Base-by-base conservation (phyloP, 2,797 vertebrate species). In the Orestias chungarensis region DNA sequence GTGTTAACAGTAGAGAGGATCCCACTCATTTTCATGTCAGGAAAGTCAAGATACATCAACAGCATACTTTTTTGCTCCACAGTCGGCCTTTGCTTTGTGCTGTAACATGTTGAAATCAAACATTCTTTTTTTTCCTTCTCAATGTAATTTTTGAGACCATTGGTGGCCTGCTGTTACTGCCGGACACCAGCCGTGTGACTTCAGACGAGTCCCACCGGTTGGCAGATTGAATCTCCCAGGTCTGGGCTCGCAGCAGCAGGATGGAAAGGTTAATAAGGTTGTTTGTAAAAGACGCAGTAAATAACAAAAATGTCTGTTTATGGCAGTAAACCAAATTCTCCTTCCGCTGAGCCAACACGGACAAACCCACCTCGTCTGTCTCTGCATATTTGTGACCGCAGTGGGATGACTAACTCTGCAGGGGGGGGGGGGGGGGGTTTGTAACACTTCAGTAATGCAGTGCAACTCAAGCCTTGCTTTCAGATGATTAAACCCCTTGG, bases 21-120 rank as follows among this genome's bases (percentile, higher is more conserved):
- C 38, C 14, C 40, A 38, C 38, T 38, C 17, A 3, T 57, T 33
- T 33, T 33, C 31, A 10, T 8, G 18, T 47, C n/a, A 12, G 23
- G 12, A 50, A n/a, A 1, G 10, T 3, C 20, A 44, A 27, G 29
- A 75, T 64, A 1, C 50, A 54, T 76, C 64, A 62, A 69, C 43
- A 43, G n/a, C 73, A n/a, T 9, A 6, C n/a, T 31, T n/a, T n/a
- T n/a, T n/a, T 55, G 54, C 65, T 76, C 44, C 43, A 8, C 2
- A 3, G 49, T 42, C 68, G 46, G 75, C 81, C 86, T 80, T 33
- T 42, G 72, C 57, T 47, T 47, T 1, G 40, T 23, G 31, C 57
- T 82, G 66, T 82, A 82, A 81, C 88, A 80, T 80, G 78, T 35
- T 79, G 79, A 78, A 87, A 76, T 66, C 68, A 87, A 82, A 78